Conservation (phyloP, 92 coral and sea anemone species). For the Nematostella vectensis region DNA sequence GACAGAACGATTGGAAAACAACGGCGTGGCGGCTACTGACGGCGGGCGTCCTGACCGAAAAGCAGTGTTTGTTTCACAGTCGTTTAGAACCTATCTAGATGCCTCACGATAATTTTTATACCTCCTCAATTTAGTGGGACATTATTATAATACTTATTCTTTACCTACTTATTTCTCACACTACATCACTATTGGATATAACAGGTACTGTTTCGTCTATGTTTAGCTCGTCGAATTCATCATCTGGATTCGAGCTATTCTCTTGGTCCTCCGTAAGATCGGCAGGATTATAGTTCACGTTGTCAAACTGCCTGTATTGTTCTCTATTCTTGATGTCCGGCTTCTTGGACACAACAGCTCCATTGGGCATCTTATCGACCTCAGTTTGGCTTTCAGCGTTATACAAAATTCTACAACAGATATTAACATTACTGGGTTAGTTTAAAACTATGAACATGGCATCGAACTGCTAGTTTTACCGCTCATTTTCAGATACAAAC, state of each 20-base stretch:
- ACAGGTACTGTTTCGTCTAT: constrained; percentile 30
- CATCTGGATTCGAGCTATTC: constrained; percentile 1
- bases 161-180: too few species aligned
- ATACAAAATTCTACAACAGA: constrained; percentile 34
- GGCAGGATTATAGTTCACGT: constrained; percentile 33
- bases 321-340: constrained; percentile 26
- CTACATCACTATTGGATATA: constrained; percentile 21
- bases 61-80: too few species aligned
- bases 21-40: too few species aligned
- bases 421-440: too few species aligned
- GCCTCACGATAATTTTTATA: too few species aligned
- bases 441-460: too few species aligned
- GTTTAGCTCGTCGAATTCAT: constrained; percentile 24
- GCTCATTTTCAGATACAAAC: too few species aligned
- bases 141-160: too few species aligned
- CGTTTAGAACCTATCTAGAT: too few species aligned
- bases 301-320: constrained; percentile 36
- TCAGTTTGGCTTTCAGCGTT: constrained; percentile 30
- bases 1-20: too few species aligned
- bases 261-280: constrained; percentile 5
- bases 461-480: neutral
- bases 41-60: too few species aligned
- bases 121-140: too few species aligned
- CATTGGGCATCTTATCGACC: constrained; percentile 22
- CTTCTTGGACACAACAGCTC: constrained; percentile 10